phyloP scores from a whole-genome alignment of 2,113 vertebrate species.

The Oxyruncus cristatus region DNA sequence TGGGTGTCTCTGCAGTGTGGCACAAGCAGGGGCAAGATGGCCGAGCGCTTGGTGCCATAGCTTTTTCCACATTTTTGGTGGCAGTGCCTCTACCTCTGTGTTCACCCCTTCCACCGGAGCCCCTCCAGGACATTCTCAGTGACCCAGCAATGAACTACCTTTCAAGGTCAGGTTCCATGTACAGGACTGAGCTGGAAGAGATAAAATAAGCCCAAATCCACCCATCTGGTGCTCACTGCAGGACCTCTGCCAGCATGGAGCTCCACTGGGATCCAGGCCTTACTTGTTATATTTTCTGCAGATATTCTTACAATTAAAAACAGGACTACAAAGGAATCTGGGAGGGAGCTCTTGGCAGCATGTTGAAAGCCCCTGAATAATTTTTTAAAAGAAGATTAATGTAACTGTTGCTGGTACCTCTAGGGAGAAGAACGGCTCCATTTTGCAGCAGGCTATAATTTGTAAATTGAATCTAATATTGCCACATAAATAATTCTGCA shows the following conservation, averaged over 20 bases:
- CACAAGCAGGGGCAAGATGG: background rate
- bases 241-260: slow-evolving; percentile 52
- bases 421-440: slow-evolving; percentile 15
- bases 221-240: slow-evolving; percentile 59
- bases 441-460: slow-evolving; percentile 60
- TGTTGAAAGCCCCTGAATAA: slow-evolving; percentile 53
- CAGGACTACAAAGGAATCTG: slow-evolving; percentile 60
- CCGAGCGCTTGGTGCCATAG: fast-evolving
- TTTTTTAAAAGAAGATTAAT: slow-evolving; percentile 51
- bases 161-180: background rate
- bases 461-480: slow-evolving; percentile 62
- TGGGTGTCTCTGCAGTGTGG: fast-evolving
- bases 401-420: slow-evolving; percentile 40
- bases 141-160: background rate
- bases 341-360: slow-evolving; percentile 53
- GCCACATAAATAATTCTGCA: slow-evolving; percentile 59
- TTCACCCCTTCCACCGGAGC: background rate
- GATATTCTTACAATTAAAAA: slow-evolving; percentile 61
- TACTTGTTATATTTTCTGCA: slow-evolving; percentile 62
- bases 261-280: slow-evolving; percentile 51
- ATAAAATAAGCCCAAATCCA: slow-evolving; percentile 46
- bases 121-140: background rate
- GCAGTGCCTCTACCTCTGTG: background rate
- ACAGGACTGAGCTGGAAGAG: slow-evolving; percentile 11
- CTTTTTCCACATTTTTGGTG: fast-evolving